Base-by-base conservation (phyloP, 2,113 vertebrate species). In the Sinocyclocheilus rhinocerous region DNA sequence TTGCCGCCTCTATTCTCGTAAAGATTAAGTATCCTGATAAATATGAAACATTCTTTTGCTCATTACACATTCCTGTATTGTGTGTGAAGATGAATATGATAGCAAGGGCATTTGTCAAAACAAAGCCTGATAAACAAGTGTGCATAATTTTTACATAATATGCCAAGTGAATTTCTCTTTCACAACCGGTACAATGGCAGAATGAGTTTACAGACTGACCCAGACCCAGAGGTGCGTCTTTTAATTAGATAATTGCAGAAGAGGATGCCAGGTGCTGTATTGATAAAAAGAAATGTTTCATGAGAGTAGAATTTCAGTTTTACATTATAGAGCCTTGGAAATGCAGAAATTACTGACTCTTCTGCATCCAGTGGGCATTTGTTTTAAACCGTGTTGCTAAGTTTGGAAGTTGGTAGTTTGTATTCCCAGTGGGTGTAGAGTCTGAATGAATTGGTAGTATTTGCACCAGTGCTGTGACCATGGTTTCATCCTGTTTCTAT, bases 401-500 rank as follows among this genome's bases (percentile, higher is more conserved):
- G n/a, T 65, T 29, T 81, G 61, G 42, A 50, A 29, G 76, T 77
- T 77, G 24, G 13, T 50, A 26, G n/a, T 50, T 55, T 72, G 16
- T 82, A n/a, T n/a, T 52, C 48, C 45, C 29, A 72, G 48, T 22
- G 18, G 48, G n/a, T 83, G 45, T 33, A 20, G 50, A 26, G 1
- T 29, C 4, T 16, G 48, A 72, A 83, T 83, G 81, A 72, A 83
- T 33, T 72, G 29, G 45, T 83, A 39, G 48, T 55, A 55, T 89
- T 80, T 78, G 83, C 70, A 77, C 72, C 80, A 89, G 76, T 84
- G 26, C 85, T 85, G 89, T 79, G 82, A 84, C 85, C 87, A 87
- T 88, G 89, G 87, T 92, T 89, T 93, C 92, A 91, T 93, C 88
- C 85, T 85, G 93, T 95, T 94, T 90, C 93, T 91, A 93, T 92